phyloP scores from a whole-genome alignment of 2,888 invertebrate species.

The Crematogaster levior region DNA sequence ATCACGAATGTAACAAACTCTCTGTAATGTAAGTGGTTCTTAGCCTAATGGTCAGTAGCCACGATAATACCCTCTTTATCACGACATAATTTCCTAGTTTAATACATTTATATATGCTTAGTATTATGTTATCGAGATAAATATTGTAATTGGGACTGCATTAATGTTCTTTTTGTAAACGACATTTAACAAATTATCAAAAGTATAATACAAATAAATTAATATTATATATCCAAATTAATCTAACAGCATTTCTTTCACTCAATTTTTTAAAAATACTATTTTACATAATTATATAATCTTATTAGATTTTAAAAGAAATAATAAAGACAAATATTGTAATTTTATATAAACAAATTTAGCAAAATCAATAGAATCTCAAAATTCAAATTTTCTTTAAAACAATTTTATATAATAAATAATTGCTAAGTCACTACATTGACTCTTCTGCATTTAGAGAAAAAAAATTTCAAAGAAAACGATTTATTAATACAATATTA shows the following conservation, averaged over 20 bases:
- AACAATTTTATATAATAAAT: not conserved
- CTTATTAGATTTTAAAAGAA: not conserved
- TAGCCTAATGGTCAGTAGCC: slow-evolving; percentile 68
- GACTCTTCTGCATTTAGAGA: not conserved
- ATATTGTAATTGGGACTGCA: not conserved
- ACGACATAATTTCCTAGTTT: slow-evolving; percentile 1
- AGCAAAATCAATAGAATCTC: not conserved
- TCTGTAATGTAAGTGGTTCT: slow-evolving; percentile 59
- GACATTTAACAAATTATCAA: not conserved
- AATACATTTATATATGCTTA: not conserved
- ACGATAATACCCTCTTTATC: slow-evolving; percentile 67
- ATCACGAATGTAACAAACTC: slow-evolving; percentile 49
- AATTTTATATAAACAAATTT: not conserved
- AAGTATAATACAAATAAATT: not conserved
- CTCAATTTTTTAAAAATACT: slow-evolving; percentile 25
- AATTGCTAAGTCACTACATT: not conserved
- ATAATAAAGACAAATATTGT: not conserved
- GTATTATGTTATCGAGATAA: not conserved
- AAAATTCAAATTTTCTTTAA: not conserved
- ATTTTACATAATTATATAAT: not conserved
- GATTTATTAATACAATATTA: not conserved
- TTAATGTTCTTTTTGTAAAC: not conserved
- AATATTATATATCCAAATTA: not conserved
- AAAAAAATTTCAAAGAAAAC: not conserved
- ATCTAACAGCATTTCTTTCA: not conserved